Evolutionary conservation across 1,140 invertebrate genomes (phyloP), one percentile per base, ranked within the genome.

Genomic region (Lepidurus apus): DNA sequence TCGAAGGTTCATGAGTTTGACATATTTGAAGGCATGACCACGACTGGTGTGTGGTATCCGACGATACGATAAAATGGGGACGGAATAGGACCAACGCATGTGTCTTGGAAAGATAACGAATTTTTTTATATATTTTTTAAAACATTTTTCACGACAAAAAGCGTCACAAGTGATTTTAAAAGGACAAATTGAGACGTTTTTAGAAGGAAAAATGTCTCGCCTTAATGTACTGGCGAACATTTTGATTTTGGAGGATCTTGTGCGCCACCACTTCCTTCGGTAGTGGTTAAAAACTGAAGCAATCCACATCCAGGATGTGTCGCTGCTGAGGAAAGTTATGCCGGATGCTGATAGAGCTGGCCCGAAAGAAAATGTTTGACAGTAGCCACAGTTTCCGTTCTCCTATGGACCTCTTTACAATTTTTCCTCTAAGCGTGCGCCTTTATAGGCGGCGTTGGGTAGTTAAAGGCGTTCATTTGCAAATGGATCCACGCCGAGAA

Each of bases 231-330:
- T 7, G 53, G 17, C 21, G 53, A 13, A 21, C 21, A 6, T 65
- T 65, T 65, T 17, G 8, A n/a, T 21, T 65, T 65, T 65, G 53
- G 13, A 7, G 45, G 13, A 21, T n/a, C 17, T 21, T 65, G 53
- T 13, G 21, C 53, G 53, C 53, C 53, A 65, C 53, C 53, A 65
- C 53, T 65, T 65, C 53, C 53, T 65, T 65, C 53, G 53, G 53
- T 65, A 65, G 53, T 65, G 53, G 53, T 65, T 65, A 65, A 65
- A 34, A 13, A 65, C 53, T 65, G 53, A 7, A 65, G 53, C 53
- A 65, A 65, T 65, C 53, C 53, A 65, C 53, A 65, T 65, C 53
- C 53, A 65, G 53, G 53, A 65, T 65, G 53, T 65, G 53, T 65
- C 53, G 53, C 53, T 65, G 53, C 53, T 21, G 53, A 65, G 53